Evolutionary conservation across 2,888 invertebrate species (phyloP), one percentile per base, ranked within the genome.

Genomic region (Agrotis exclamationis): DNA sequence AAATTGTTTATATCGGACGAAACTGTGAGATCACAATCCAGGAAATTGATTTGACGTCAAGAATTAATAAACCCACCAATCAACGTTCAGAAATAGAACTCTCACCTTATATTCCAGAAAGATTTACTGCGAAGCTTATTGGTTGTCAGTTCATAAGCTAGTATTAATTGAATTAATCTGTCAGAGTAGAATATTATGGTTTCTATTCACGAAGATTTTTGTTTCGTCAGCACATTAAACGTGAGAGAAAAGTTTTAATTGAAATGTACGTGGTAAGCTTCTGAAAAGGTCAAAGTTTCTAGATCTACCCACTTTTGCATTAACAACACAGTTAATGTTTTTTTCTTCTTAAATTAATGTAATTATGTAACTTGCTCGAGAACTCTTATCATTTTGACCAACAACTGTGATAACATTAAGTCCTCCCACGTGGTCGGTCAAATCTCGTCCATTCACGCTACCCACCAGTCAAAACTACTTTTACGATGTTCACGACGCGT

Each of bases 1-100:
- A 72, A 70, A 54, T 54, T 70, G 67, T 74, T 70, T 70, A 58
- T 67, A 58, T 64, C 57, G 22, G 28, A 63, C 50, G 62, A 68
- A 64, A 79, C 48, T 48, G 45, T 63, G 24, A 50, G 63, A 68
- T 58, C 56, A 67, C 51, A 63, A 51, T 57, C 69, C 76, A 73
- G 77, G 75, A 83, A 74, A 54, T 75, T 47, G 44, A 66, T 67
- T 50, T 68, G 57, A 74, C 67, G 67, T 70, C 59, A 59, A 44
- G 18, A 63, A 73, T 68, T 59, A 16, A 63, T 60, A n/a, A 64
- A 59, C 13, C 33, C 14, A 33, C 14, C 1, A 28, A 66, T 48
- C 7, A 22, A 18, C 22, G 16, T 16, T 45, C 39, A 70, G 28
- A 54, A 63, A 50, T 53, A 0, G 6, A 56, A 58, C 47, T 20